A percentile compares a stretch with the other conserved stretches of the same genome.
Conservation (phyloP, 2,888 invertebrate genomes). For the Xanthia togata region DNA sequence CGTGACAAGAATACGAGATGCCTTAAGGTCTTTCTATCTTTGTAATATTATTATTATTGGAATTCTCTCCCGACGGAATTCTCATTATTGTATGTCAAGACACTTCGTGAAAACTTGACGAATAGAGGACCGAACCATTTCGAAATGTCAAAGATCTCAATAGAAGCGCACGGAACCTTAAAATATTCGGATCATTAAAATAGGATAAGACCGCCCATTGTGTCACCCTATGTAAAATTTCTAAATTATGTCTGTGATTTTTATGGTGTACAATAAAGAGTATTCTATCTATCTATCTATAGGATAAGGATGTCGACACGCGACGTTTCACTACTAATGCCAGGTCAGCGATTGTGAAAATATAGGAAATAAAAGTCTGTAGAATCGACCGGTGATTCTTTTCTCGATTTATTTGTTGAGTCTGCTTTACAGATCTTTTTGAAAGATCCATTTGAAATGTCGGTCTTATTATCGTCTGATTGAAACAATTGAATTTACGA, state of each 20-base stretch:
- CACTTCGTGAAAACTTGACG: neutral
- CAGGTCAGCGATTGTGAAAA: constrained; percentile 62
- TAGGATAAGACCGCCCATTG: too few species aligned
- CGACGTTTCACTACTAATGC: constrained; percentile 55
- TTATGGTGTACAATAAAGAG: too few species aligned
- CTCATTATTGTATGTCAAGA: constrained; percentile 1
- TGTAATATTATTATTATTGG: neutral
- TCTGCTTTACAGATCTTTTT: constrained; percentile 25
- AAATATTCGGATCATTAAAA: constrained; percentile 78
- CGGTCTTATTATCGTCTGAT: constrained; percentile 2
- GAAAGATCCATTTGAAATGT: constrained; percentile 20
- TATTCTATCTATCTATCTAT: too few species aligned
- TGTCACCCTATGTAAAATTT: too few species aligned
- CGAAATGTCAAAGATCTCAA: constrained; percentile 28
- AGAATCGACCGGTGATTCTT: constrained; percentile 36
- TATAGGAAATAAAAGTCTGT: constrained; percentile 57
- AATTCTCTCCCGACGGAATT: constrained; percentile 8
- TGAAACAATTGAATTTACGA: constrained; percentile 20
- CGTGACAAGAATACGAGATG: neutral
- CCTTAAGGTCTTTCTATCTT: too few species aligned
- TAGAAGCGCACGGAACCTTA: constrained; percentile 44
- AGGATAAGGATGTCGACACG: constrained; percentile 70
- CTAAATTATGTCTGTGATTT: too few species aligned
- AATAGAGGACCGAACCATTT: constrained; percentile 6
- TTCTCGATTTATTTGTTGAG: constrained; percentile 59